Base-by-base conservation (phyloP, 1,140 invertebrate species). In the Eurosta solidaginis region DNA sequence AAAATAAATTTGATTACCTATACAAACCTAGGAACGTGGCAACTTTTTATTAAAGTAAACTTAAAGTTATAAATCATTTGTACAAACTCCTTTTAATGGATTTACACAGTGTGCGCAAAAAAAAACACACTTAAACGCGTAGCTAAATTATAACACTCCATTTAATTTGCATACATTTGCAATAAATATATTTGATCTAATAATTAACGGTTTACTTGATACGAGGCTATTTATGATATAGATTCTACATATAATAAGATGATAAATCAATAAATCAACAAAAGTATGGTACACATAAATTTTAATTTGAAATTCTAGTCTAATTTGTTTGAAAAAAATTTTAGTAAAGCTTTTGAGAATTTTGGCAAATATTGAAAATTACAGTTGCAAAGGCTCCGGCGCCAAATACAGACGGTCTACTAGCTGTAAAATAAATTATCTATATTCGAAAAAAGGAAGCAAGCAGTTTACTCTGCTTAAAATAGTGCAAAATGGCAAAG, bases 1-100 rank as follows among this genome's bases (percentile, higher is more conserved):
- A 4, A n/a, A 12, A 47, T 47, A 14, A 3, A 47, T 14, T 12
- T 47, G 12, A 1, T 12, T 47, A 17, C 12, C 12, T 17, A 47
- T 47, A 47, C 7, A 47, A 10, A 17, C 14, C 7, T 47, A 47
- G 14, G n/a, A 14, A n/a, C 4, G n/a, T n/a, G n/a, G n/a, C n/a
- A n/a, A n/a, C n/a, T n/a, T n/a, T n/a, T n/a, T n/a, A n/a, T n/a
- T n/a, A n/a, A n/a, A n/a, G n/a, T n/a, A n/a, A n/a, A n/a, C n/a
- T n/a, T n/a, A n/a, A 14, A 14, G 12, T 40, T 22, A n/a, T 33
- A 68, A 68, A 68, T 68, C 20, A 40, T 10, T 40, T 22, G 22
- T 40, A 40, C 59, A 68, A 68, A 68, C 59, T 40, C 12, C 20
- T 36, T 68, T 68, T 68, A 68, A 68, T 68, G 59, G 59, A 68